Evolutionary conservation across 2,888 invertebrate genomes (phyloP).

Genomic region (Dermolepida albohirtum): DNA sequence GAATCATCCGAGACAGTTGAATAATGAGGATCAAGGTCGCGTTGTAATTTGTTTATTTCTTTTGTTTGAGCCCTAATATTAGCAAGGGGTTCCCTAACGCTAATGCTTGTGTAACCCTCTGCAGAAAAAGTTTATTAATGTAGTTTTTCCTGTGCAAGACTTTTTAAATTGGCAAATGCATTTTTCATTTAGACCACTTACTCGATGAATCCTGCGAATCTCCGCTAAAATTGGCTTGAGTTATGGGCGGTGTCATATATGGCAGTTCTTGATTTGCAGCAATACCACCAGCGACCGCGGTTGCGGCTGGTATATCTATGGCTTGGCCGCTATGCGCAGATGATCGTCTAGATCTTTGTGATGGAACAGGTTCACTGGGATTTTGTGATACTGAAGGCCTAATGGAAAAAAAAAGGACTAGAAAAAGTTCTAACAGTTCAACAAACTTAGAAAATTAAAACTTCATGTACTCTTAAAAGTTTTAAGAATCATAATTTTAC

Average conservation of each 20-base stretch:
- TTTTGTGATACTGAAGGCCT: constrained; percentile 52
- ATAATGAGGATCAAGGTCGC: constrained; percentile 76
- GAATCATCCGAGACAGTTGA: constrained; percentile 94
- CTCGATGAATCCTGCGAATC: constrained; percentile 91
- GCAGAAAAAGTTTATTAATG: constrained; percentile 53
- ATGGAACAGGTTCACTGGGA: constrained; percentile 63
- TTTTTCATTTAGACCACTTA: constrained; percentile 62
- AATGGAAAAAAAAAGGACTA: background rate
- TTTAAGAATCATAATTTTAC: no score
- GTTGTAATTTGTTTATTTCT: constrained; percentile 62
- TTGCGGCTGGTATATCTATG: constrained; percentile 83
- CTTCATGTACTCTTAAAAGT: no score
- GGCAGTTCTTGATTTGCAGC: constrained; percentile 90
- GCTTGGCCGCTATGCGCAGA: constrained; percentile 67
- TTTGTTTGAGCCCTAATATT: constrained; percentile 78
- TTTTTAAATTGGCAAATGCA: no score
- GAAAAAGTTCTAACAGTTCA: background rate
- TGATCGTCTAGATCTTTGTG: constrained; percentile 67
- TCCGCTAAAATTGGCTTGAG: constrained; percentile 80
- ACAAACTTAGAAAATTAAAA: constrained; percentile 38
- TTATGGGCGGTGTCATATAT: constrained; percentile 87
- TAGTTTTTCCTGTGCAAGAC: no score
- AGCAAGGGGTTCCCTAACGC: constrained; percentile 88
- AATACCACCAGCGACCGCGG: constrained; percentile 86
- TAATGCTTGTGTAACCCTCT: constrained; percentile 94